phyloP scores from a whole-genome alignment of 1,140 invertebrate species.

The Centruroides sculpturatus region DNA sequence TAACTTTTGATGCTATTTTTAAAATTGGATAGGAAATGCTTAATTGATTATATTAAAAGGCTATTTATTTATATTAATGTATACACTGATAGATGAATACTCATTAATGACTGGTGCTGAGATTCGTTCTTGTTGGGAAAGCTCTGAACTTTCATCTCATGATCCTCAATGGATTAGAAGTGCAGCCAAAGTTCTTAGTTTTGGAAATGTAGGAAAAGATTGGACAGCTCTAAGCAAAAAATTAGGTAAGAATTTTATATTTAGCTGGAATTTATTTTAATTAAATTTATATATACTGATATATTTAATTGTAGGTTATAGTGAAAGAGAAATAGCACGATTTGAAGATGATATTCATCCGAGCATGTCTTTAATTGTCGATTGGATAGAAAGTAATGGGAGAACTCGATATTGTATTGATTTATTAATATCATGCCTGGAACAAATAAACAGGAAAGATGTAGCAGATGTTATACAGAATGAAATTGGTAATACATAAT shows the following conservation, averaged over 20 bases:
- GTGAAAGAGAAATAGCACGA: slow-evolving; percentile 26
- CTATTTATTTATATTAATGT: no score
- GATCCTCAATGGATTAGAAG: slow-evolving; percentile 28
- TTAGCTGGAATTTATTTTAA: background rate
- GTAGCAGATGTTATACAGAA: slow-evolving; percentile 28
- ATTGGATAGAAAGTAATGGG: slow-evolving; percentile 35
- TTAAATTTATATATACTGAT: background rate
- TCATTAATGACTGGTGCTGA: no score
- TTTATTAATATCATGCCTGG: slow-evolving; percentile 29
- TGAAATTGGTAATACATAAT: slow-evolving; percentile 16
- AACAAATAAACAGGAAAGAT: slow-evolving; percentile 30
- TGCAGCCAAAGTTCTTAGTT: slow-evolving; percentile 29
- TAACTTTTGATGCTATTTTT: no score
- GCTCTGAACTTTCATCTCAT: slow-evolving; percentile 16
- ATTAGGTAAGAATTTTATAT: slow-evolving; percentile 21
- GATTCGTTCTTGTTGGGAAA: slow-evolving; percentile 7
- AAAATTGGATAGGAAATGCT: no score
- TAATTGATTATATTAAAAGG: no score
- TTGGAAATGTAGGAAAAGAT: slow-evolving; percentile 26
- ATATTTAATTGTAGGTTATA: slow-evolving; percentile 25
- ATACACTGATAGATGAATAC: no score
- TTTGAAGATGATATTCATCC: slow-evolving; percentile 32
- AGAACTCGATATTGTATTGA: slow-evolving; percentile 33
- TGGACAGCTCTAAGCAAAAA: slow-evolving; percentile 30
- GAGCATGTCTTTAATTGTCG: slow-evolving; percentile 28